These are phyloP conservation scores for Miichthys miiuy DNA, from an alignment of 2,797 vertebrate genomes.

Conservation along the genomic window DNA sequence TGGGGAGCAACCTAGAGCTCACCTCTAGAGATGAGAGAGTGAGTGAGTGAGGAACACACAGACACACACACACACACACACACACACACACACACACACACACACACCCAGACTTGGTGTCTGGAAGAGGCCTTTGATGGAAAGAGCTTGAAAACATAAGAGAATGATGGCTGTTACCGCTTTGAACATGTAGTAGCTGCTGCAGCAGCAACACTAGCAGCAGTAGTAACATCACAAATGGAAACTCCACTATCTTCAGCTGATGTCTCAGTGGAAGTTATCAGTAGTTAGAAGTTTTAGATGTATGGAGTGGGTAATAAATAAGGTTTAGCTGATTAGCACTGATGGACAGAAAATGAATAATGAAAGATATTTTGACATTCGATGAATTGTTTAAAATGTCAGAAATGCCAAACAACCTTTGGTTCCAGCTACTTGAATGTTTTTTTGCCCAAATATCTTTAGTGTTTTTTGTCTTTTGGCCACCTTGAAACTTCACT, in stretches of 20 bases:
- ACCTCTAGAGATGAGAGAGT: constrained; percentile 81
- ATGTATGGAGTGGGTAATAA: background rate
- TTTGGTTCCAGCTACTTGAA: background rate
- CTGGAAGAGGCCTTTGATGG: constrained; percentile 44
- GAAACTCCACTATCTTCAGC: background rate
- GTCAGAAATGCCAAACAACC: background rate
- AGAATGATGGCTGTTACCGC: constrained; percentile 13
- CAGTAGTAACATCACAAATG: background rate
- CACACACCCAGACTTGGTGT: constrained; percentile 1
- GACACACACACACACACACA: background rate
- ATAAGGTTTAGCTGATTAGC: background rate
- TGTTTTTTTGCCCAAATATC: no score
- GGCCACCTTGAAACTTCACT: background rate
- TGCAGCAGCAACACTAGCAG: background rate
- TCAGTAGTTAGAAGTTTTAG: background rate
- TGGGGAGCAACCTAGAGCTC: constrained; percentile 86
- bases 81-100: constrained; percentile 2
- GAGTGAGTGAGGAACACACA: constrained; percentile 2
- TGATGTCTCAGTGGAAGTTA: background rate
- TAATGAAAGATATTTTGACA: background rate
- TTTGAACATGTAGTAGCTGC: background rate
- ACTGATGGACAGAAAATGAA: background rate
- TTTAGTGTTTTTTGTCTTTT: background rate
- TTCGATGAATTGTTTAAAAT: background rate
- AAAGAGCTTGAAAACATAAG: constrained; percentile 40